Evolutionary conservation across 2,797 vertebrate species (phyloP), one percentile per base, ranked within the genome.

Genomic region (Psittacula echo): DNA sequence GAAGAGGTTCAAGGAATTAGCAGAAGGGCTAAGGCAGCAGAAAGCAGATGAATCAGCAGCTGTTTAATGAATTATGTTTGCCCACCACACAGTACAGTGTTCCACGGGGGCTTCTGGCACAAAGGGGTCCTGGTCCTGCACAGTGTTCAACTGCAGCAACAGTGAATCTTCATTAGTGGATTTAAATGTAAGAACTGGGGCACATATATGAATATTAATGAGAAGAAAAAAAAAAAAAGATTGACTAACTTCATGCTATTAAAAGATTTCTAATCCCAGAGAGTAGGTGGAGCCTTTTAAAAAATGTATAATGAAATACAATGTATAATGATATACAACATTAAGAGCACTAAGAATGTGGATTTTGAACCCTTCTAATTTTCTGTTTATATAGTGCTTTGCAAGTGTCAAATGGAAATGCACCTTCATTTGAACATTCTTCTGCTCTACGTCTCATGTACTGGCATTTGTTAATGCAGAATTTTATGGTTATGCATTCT

Each of bases 181-280:
- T 94, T 95, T 86, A 87, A 82, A 87, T 89, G 65, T 79, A 96
- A 93, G 90, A 96, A 94, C 81, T 93, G 66, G 95, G 88, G 70
- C 94, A 90, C 50, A 83, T 61, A 72, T 92, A 94, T 97, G 92
- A 96, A 96, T 96, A 96, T 95, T 96, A 95, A 97, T 94, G 89
- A 85, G 58, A 16, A 85, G 58, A 16, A n/a, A 22, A 8, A 37
- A 60, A 26, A 94, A 94, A 85, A 41, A 93, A 94, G 94, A 96
- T 94, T 94, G 73, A 95, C 94, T 95, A 94, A 95, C 91, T 95
- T 95, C 90, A 90, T 78, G 90, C 91, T 96, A 85, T 95, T 96
- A 93, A 96, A 96, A 95, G 92, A 87, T 75, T 94, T 94, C 84
- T 90, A 62, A 78, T 77, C 68, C 78, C 45, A 77, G 79, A 58